Conservation (phyloP, 2,113 vertebrate species). For the Mastomys natalensis region DNA sequence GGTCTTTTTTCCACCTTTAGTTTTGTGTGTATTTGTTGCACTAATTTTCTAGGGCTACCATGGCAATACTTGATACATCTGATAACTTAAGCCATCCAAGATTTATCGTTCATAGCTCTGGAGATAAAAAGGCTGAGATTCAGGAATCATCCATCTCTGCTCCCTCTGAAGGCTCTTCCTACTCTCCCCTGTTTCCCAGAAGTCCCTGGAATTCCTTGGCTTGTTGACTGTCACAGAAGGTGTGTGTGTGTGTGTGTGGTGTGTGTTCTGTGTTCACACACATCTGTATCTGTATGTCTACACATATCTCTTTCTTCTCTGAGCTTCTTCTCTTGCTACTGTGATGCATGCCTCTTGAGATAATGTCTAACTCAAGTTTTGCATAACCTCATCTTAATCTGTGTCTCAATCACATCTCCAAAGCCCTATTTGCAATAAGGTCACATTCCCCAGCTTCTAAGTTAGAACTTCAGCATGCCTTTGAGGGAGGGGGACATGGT, state of each 20-base stretch:
- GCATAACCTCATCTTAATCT: neutral
- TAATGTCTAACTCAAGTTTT: neutral
- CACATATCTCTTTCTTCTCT: neutral
- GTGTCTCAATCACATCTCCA: constrained; percentile 15
- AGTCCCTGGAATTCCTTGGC: neutral
- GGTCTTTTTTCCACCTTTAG: neutral
- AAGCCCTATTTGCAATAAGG: constrained; percentile 6
- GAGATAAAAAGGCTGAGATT: neutral
- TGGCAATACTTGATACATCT: neutral
- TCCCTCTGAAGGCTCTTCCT: neutral
- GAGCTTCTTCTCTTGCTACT: neutral
- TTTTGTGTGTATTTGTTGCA: neutral
- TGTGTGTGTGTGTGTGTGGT: neutral
- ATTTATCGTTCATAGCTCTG: neutral
- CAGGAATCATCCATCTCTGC: neutral
- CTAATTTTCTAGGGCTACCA: neutral
- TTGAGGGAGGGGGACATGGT: neutral
- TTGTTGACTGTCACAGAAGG: neutral
- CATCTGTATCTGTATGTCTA: neutral
- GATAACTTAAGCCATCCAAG: neutral
- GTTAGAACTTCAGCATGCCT: neutral
- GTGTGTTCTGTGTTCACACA: neutral
- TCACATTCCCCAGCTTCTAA: neutral
- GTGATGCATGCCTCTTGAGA: neutral
- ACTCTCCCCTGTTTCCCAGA: neutral